These are phyloP conservation scores for Zaprionus ghesquierei DNA, from an alignment of 1,140 invertebrate species.

Conservation along the genomic window DNA sequence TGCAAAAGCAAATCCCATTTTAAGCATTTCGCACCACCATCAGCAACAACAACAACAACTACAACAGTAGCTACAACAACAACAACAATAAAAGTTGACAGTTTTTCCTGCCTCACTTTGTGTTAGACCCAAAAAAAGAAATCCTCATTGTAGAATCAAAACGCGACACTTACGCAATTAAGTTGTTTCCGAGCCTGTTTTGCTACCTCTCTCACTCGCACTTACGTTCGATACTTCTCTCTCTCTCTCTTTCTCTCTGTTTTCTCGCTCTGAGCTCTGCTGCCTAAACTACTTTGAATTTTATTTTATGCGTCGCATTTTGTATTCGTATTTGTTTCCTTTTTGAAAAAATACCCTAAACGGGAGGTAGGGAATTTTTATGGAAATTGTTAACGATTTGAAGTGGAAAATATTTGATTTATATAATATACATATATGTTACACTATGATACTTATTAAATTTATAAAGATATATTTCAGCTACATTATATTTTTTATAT, in stretches of 20 bases:
- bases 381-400: background rate
- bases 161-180: constrained; percentile 74
- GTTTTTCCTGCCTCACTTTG: constrained; percentile 21
- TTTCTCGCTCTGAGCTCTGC: constrained; percentile 23
- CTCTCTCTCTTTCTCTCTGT: constrained; percentile 8
- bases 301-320: constrained; percentile 55
- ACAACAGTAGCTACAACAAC: constrained; percentile 2
- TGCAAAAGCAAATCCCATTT: constrained; percentile 53
- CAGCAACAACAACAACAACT: constrained; percentile 14
- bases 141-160: constrained; percentile 61
- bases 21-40: constrained; percentile 57
- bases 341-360: background rate
- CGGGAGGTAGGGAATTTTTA: background rate
- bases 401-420: background rate
- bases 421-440: too few relatives aligned
- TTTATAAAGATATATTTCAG: too few relatives aligned
- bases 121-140: background rate
- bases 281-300: constrained; percentile 69
- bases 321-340: constrained; percentile 27
- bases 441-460: too few relatives aligned
- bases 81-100: constrained; percentile 20
- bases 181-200: constrained; percentile 48
- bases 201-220: constrained; percentile 14
- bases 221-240: background rate
- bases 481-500: too few relatives aligned